Evolutionary conservation across 2,797 vertebrate species (phyloP).

Genomic region (Mormyrops attenuatus): DNA sequence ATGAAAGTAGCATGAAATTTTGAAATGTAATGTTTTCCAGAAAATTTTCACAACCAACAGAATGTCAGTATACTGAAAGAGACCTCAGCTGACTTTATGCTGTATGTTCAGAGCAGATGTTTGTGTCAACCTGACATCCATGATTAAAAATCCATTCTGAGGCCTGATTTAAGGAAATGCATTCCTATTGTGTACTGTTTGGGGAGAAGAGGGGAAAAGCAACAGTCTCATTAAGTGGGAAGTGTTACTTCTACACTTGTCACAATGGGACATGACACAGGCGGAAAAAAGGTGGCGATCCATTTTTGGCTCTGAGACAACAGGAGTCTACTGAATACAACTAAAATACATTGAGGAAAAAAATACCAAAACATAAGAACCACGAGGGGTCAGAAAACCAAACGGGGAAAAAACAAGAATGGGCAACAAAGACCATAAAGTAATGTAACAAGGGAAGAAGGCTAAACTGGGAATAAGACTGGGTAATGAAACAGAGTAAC

Average conservation of each 20-base stretch:
- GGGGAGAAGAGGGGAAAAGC: slow-evolving; percentile 30
- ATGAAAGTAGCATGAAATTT: background rate
- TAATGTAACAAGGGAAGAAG: too few relatives aligned
- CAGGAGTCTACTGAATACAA: background rate
- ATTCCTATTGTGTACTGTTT: background rate
- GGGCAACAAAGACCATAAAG: too few relatives aligned
- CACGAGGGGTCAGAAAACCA: too few relatives aligned
- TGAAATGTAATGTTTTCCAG: background rate
- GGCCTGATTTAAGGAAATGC: background rate
- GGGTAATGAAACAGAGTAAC: too few relatives aligned
- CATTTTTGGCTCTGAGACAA: background rate
- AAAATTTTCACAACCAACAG: background rate
- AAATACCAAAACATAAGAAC: too few relatives aligned
- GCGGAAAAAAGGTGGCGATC: too few relatives aligned
- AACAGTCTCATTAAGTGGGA: slow-evolving; percentile 38
- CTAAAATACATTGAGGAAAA: background rate
- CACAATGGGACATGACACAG: too few relatives aligned
- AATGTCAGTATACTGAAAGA: background rate
- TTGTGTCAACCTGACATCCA: background rate
- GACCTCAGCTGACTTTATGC: background rate
- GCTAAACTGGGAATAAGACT: too few relatives aligned
- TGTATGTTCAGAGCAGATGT: background rate
- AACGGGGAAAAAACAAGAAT: too few relatives aligned
- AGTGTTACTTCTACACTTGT: too few relatives aligned
- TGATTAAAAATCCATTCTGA: background rate